Percentiles rank a stretch among this genome's conserved stretches.
These are phyloP conservation scores for Ciconia nigra DNA, from an alignment of 2,797 vertebrate genomes.

Conservation along the genomic window DNA sequence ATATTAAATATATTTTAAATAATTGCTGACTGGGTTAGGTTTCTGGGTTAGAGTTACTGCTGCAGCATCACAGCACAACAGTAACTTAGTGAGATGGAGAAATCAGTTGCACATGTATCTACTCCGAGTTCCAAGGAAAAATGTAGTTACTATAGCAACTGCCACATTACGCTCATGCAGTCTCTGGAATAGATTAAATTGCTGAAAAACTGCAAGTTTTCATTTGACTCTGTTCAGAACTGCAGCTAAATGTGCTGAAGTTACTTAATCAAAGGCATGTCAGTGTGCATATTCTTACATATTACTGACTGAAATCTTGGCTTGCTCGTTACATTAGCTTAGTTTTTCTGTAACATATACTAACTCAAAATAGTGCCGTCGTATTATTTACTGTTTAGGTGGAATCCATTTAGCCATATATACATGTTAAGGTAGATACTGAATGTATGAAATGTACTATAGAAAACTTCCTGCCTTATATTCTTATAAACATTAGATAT, in stretches of 20 bases:
- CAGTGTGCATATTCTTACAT: neutral
- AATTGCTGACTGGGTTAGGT: neutral
- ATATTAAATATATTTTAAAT: neutral
- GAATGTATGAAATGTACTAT: neutral
- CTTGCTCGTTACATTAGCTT: constrained; percentile 10
- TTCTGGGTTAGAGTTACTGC: neutral
- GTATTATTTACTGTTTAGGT: constrained; percentile 19
- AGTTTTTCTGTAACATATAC: neutral
- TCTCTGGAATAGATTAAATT: constrained; percentile 44
- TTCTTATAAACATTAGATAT: neutral
- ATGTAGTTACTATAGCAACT: constrained; percentile 61
- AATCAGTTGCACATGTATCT: neutral
- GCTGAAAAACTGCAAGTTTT: constrained; percentile 38
- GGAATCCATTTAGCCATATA: neutral
- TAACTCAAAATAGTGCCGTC: constrained; percentile 23
- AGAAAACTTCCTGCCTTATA: neutral
- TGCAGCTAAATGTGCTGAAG: constrained; percentile 9
- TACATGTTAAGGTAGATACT: neutral
- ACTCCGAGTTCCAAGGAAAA: constrained; percentile 5
- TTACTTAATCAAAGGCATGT: constrained; percentile 33
- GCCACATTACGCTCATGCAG: constrained; percentile 41
- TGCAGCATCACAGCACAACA: neutral
- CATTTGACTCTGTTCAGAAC: constrained; percentile 21
- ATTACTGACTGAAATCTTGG: neutral
- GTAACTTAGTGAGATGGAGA: neutral